Percentiles rank a stretch among this genome's conserved stretches.
Conservation (phyloP, 2,113 vertebrate genomes). For the Sus scrofa region T2T-Sscrofa CM000824.6:154163001-154163500, state of each 20-base stretch:
- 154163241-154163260: neutral
- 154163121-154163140: neutral
- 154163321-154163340: neutral
- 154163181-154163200: neutral
- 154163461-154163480: too few species aligned
- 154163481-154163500: too few species aligned
- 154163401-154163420: neutral
- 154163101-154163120: neutral
- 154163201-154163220: neutral
- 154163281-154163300: neutral
- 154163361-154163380: neutral
- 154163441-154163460: too few species aligned
- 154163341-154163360: neutral
- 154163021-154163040: neutral
- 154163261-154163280: neutral
- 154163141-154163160: neutral
- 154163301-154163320: neutral
- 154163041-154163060: neutral
- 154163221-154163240: neutral
- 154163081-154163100: slow-evolving; percentile 5
- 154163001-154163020: neutral
- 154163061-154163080: neutral
- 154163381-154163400: neutral
- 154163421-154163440: too few species aligned
- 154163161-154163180: neutral